These are phyloP conservation scores for Ophiodon elongatus DNA, from an alignment of 2,113 vertebrate species.

Conservation along the genomic window DNA sequence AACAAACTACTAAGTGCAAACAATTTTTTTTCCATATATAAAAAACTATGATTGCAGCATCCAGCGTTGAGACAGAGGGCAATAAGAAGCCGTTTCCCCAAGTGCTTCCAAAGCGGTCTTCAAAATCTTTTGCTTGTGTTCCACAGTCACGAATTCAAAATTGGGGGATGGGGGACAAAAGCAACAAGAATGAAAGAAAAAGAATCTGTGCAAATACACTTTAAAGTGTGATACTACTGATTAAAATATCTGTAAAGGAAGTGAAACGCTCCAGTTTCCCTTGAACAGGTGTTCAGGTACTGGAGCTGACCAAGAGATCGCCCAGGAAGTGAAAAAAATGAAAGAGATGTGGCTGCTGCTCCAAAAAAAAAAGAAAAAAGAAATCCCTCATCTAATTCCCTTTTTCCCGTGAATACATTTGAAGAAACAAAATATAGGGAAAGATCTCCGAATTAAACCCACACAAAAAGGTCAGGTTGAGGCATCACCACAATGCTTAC, in stretches of 20 bases:
- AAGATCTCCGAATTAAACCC: conserved; percentile 38
- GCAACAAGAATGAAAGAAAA: conserved; percentile 34
- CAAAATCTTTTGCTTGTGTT: conserved; percentile 60
- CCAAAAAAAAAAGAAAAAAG: conserved; percentile 36
- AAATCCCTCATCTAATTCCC: conserved; percentile 49
- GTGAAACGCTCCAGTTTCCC: conserved; percentile 24
- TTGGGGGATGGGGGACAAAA: not conserved
- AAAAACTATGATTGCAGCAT: conserved; percentile 88
- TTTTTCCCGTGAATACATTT: conserved; percentile 36
- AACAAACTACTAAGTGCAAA: conserved; percentile 94
- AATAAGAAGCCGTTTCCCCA: conserved; percentile 52
- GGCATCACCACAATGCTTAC: conserved; percentile 45
- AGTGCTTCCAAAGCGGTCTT: conserved; percentile 83
- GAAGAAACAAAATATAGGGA: conserved; percentile 9
- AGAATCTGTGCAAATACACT: conserved; percentile 89
- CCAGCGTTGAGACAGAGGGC: conserved; percentile 87
- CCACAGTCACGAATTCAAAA: conserved; percentile 54
- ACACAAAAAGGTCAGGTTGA: conserved; percentile 38
- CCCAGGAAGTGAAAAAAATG: conserved; percentile 41
- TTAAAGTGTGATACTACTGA: conserved; percentile 82
- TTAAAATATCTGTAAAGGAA: conserved; percentile 61
- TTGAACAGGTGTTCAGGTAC: conserved; percentile 31
- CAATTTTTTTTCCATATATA: conserved; percentile 76
- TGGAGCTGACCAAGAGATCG: conserved; percentile 34
- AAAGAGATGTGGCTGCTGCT: conserved; percentile 32